Evolutionary conservation across 1,140 invertebrate genomes (phyloP), one percentile per base, ranked within the genome.

Genomic region (Bradysia coprophila): DNA sequence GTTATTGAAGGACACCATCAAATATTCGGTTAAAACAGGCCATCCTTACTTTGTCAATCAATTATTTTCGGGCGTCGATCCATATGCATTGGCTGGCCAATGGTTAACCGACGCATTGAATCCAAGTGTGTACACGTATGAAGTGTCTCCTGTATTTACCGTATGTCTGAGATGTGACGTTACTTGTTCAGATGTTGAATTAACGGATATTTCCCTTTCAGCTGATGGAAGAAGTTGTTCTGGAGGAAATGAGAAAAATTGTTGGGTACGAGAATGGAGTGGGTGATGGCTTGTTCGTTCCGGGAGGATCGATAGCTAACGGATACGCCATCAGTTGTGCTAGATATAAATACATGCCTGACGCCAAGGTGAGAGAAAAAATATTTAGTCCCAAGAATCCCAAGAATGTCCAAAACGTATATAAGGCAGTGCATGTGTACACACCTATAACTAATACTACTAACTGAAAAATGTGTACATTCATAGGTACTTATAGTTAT

Each of bases 261-360:
- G 73, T 97, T 24, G 92, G 93, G 0, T 96, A 82, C 70, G 61
- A 69, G 4, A 62, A 73, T 10, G 82, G 79, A 0, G 21, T 11
- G 13, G 73, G 73, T 2, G 86, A 89, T 62, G 92, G 88, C 0
- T 88, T 96, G 37, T 95, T 97, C 62, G 87, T 84, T 53, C 93
- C 93, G 9, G 93, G 93, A 22, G 93, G 93, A 1, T 92, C 90
- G 1, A 82, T 96, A 48, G 83, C 91, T 2, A 97, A 97, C 57
- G 81, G 92, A 44, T 97, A 97, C 57, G 91, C 85, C 11, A 88
- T 97, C 42, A 84, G 85, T 52, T 74, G 88, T 44, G 92, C 92
- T 2, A 65, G 92, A 28, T 80, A 84, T 53, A 61, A 75, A 46
- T 67, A 69, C 43, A 74, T 76, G 53, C 88, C 89, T 8, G 72